A percentile compares a stretch with the other conserved stretches of the same genome.
These are phyloP conservation scores for Hypotaenidia philippensis DNA, from an alignment of 2,797 vertebrate genomes.

Conservation along the genomic window DNA sequence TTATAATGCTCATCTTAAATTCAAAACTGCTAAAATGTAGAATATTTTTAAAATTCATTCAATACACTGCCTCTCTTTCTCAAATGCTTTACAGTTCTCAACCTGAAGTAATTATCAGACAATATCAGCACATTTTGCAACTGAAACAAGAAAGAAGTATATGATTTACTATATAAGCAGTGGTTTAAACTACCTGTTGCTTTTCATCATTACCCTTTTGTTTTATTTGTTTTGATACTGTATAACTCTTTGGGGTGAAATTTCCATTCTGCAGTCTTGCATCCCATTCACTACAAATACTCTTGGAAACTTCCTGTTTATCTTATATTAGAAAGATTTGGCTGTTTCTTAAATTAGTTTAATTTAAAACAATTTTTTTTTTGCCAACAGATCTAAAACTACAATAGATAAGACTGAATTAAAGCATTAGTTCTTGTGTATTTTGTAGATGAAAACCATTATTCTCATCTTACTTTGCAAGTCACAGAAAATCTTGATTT, in stretches of 20 bases:
- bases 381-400: neutral
- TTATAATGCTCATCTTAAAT: neutral
- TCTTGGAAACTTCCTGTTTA: neutral
- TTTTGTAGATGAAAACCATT: neutral
- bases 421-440: neutral
- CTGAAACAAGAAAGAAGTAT: neutral
- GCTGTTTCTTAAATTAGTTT: neutral
- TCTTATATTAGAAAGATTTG: neutral
- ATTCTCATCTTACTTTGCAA: neutral
- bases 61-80: neutral
- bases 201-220: neutral
- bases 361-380: neutral
- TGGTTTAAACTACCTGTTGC: neutral
- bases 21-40: neutral
- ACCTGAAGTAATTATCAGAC: neutral
- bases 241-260: neutral
- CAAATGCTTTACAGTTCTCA: neutral
- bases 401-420: neutral
- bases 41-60: neutral
- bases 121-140: neutral
- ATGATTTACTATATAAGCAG: neutral
- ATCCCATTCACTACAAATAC: fast-evolving
- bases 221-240: neutral
- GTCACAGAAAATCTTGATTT: neutral
- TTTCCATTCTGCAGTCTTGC: neutral